These are phyloP conservation scores for Cyrtonyx montezumae DNA, from an alignment of 2,113 vertebrate genomes.

Conservation along the genomic window DNA sequence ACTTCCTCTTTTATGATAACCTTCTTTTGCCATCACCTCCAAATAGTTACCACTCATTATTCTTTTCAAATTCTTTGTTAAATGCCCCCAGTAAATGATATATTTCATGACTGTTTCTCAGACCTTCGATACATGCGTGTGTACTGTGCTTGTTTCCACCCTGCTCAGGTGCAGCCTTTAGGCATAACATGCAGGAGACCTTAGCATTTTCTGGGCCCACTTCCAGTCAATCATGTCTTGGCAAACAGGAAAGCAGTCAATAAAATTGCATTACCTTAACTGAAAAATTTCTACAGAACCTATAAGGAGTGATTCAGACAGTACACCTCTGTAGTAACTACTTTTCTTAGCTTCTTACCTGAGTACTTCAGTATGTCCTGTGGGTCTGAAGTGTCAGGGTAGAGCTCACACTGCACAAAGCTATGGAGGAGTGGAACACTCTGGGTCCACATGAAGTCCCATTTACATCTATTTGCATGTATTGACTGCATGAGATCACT, in stretches of 20 bases:
- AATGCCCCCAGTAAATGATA: not conserved
- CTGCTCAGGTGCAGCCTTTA: not conserved
- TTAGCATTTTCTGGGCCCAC: not conserved
- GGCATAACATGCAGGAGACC: not conserved
- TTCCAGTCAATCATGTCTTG: not conserved
- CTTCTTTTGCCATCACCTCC: not conserved
- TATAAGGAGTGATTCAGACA: not conserved
- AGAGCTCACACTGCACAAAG: not conserved
- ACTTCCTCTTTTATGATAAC: conserved; percentile 34
- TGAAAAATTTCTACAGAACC: not conserved
- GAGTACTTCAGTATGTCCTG: not conserved
- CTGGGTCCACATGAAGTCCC: not conserved
- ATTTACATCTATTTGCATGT: not conserved
- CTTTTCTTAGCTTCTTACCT: not conserved
- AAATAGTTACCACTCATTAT: not conserved
- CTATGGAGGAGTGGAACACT: not conserved
- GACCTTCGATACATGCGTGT: not conserved
- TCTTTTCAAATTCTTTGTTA: not conserved
- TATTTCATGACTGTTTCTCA: not conserved
- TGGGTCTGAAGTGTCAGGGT: not conserved
- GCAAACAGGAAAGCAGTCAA: not conserved
- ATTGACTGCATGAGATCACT: not conserved
- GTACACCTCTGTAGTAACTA: not conserved
- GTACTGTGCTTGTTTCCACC: not conserved
- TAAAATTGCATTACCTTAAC: not conserved